A percentile compares a stretch with the other conserved stretches of the same genome.
Conservation (phyloP, 2,113 vertebrate genomes). For the Nesospiza acunhae region DNA sequence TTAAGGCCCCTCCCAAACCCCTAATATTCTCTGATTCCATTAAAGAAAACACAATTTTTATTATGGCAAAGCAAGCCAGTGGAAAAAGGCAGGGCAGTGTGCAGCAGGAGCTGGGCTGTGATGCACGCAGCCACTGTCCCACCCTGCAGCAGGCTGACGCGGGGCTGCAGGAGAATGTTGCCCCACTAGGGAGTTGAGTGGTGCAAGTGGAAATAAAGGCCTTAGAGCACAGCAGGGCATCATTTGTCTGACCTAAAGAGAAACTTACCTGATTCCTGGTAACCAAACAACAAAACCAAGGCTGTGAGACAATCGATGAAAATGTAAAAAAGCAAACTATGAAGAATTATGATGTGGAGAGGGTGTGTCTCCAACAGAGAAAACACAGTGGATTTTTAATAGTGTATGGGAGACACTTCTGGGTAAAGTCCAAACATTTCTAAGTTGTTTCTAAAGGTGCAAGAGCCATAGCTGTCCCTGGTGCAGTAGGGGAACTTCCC, state of each 20-base stretch:
- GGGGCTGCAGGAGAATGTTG: accelerated
- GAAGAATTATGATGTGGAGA: neutral
- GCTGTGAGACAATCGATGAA: neutral
- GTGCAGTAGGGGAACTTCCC: neutral
- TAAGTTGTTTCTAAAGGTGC: neutral
- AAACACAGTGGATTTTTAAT: neutral
- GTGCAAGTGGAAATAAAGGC: neutral
- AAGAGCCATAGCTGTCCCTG: neutral
- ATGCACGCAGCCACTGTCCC: accelerated
- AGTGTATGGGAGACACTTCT: neutral
- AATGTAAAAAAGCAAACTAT: neutral
- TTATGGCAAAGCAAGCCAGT: accelerated
- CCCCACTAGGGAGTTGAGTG: neutral
- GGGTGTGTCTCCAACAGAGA: neutral
- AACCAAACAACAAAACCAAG: neutral
- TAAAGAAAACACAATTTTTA: neutral
- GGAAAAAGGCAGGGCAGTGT: accelerated
- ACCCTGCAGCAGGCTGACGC: accelerated
- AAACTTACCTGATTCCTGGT: neutral
- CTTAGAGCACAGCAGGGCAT: neutral
- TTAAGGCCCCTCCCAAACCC: neutral
- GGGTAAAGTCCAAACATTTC: neutral
- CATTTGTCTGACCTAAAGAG: neutral
- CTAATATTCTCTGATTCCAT: neutral
- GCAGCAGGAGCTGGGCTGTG: accelerated